Evolutionary conservation across 2,888 invertebrate genomes (phyloP).

Genomic region (Hirtodrosophila confusa): DNA sequence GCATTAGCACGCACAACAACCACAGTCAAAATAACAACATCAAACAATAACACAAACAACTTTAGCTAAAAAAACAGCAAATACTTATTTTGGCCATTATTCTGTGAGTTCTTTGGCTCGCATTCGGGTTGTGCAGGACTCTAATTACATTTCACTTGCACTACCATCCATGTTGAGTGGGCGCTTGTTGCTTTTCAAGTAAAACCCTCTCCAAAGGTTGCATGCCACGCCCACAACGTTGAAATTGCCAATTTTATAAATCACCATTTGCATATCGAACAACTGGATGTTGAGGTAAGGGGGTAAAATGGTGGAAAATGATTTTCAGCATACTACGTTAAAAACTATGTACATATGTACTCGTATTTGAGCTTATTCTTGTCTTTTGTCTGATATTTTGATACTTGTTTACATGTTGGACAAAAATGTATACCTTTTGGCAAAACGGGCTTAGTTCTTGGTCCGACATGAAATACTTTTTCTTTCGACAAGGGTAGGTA

Average conservation of each 20-base stretch:
- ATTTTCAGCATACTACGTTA: no score
- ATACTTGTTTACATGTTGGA: conserved; percentile 1
- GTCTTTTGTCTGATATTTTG: not conserved
- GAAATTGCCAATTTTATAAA: conserved; percentile 54
- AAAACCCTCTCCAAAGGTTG: conserved; percentile 49
- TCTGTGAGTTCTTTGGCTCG: conserved; percentile 29
- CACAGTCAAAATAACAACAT: conserved; percentile 11
- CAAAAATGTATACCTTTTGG: not conserved
- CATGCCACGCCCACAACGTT: conserved; percentile 47
- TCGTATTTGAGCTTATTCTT: not conserved
- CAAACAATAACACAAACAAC: conserved; percentile 26
- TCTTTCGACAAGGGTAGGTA: not conserved
- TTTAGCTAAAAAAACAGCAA: conserved; percentile 40
- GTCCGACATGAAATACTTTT: conserved; percentile 16
- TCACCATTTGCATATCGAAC: conserved; percentile 46
- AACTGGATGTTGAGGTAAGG: conserved; percentile 9
- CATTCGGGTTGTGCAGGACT: conserved; percentile 35
- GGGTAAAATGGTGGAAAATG: not conserved
- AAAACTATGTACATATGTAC: not conserved
- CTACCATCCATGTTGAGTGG: conserved; percentile 19
- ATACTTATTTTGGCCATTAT: conserved; percentile 64
- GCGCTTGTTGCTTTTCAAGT: conserved; percentile 53
- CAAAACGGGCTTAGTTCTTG: conserved; percentile 2
- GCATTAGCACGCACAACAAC: conserved; percentile 69
- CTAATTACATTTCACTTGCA: conserved; percentile 61